These are phyloP conservation scores for Oxygymnocypris stewartii DNA, from an alignment of 2,113 vertebrate species.

Conservation along the genomic window DNA sequence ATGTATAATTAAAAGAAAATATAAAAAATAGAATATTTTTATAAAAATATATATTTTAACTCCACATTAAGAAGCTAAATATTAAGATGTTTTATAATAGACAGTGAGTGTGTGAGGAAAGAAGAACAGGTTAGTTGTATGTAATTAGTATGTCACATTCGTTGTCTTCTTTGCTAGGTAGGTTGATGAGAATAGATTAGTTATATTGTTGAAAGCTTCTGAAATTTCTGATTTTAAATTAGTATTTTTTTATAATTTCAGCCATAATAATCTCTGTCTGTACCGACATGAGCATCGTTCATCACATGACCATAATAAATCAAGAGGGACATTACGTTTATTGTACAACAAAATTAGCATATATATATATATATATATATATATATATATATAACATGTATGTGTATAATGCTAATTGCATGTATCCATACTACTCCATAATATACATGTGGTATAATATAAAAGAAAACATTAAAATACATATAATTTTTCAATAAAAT, in stretches of 20 bases:
- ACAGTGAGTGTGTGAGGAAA: not conserved
- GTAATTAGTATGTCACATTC: not conserved
- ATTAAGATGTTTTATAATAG: not conserved
- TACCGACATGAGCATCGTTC: not conserved
- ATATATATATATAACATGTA: too few species aligned
- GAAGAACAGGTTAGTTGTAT: not conserved
- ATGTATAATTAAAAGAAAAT: not conserved
- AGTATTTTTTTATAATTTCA: too few species aligned
- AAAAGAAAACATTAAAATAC: not conserved
- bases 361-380: not conserved
- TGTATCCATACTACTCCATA: too few species aligned
- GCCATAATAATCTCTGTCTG: too few species aligned
- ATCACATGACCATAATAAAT: constrained; percentile 4
- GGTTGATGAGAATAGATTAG: not conserved
- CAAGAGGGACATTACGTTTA: not conserved
- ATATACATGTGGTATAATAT: too few species aligned
- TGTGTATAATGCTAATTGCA: too few species aligned
- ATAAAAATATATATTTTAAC: not conserved
- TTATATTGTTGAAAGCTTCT: not conserved
- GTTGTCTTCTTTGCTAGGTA: not conserved
- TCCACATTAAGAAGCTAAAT: not conserved
- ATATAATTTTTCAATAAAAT: not conserved
- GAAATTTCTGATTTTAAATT: not conserved
- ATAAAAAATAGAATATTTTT: not conserved
- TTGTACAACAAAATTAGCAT: not conserved